These are phyloP conservation scores for Lepus timidus DNA, from an alignment of 2,113 vertebrate genomes.

Conservation along the genomic window DNA sequence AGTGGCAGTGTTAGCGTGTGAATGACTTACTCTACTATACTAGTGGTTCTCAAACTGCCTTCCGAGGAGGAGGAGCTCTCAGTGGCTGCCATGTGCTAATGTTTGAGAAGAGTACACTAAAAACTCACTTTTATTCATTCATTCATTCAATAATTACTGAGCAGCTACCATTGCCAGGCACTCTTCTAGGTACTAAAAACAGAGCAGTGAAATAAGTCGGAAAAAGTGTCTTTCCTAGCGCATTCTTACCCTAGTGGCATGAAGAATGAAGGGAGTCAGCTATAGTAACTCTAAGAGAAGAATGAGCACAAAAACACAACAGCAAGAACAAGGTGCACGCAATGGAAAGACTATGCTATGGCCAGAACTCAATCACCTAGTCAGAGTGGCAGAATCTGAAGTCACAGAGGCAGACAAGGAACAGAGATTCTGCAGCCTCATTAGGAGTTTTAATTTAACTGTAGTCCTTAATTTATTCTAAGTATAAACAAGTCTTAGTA, in stretches of 20 bases:
- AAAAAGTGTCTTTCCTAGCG: neutral
- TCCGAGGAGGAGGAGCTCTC: neutral
- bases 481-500: neutral
- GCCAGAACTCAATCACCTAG: neutral
- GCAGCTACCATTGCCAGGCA: neutral
- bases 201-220: neutral
- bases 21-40: neutral
- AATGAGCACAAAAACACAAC: neutral
- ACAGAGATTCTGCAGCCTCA: neutral
- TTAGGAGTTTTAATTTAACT: neutral
- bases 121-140: conserved; percentile 15
- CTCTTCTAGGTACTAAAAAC: neutral
- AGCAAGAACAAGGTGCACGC: neutral
- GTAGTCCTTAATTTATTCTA: neutral
- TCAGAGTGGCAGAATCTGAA: neutral
- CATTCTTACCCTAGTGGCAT: neutral
- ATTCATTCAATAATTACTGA: neutral
- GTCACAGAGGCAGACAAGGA: neutral
- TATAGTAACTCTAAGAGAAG: neutral
- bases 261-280: neutral
- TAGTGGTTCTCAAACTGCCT: neutral
- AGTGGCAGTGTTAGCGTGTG: neutral
- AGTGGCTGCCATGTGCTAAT: neutral
- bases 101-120: neutral
- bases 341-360: neutral